phyloP scores from a whole-genome alignment of 2,888 invertebrate genomes.

The Elysia crispata region DNA sequence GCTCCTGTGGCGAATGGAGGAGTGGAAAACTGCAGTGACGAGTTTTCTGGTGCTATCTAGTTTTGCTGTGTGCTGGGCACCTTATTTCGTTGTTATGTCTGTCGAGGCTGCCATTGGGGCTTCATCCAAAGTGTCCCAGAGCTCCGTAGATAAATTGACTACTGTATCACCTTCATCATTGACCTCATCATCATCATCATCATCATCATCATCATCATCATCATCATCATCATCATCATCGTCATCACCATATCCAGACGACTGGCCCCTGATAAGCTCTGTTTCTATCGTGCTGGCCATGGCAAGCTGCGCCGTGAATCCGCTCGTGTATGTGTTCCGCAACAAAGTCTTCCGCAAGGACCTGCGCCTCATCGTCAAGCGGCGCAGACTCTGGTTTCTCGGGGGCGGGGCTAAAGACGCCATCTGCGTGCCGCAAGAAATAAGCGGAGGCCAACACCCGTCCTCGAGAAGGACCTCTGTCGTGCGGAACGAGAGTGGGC shows the following conservation, averaged over 20 bases:
- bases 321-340: slow-evolving; percentile 87
- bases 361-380: slow-evolving; percentile 59
- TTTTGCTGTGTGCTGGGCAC: slow-evolving; percentile 82
- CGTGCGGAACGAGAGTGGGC: slow-evolving; percentile 31
- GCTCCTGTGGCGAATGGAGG: slow-evolving; percentile 86
- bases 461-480: slow-evolving; percentile 13
- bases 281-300: slow-evolving; percentile 79
- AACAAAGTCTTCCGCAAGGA: slow-evolving; percentile 65
- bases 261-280: slow-evolving; percentile 74
- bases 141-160: too few relatives aligned
- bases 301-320: slow-evolving; percentile 84
- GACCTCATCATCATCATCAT: neutral
- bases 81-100: slow-evolving; percentile 74
- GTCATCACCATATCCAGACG: slow-evolving; percentile 5
- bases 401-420: slow-evolving; percentile 39
- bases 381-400: slow-evolving; percentile 14
- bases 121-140: neutral
- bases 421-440: slow-evolving; percentile 45
- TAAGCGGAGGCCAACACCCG: neutral
- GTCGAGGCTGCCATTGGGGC: slow-evolving; percentile 26
- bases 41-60: slow-evolving; percentile 88
- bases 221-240: neutral
- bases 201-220: slow-evolving; percentile 21
- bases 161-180: neutral
- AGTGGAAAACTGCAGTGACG: slow-evolving; percentile 91